phyloP scores from a whole-genome alignment of 2,888 invertebrate genomes.

The Priocnemis perturbator region DNA sequence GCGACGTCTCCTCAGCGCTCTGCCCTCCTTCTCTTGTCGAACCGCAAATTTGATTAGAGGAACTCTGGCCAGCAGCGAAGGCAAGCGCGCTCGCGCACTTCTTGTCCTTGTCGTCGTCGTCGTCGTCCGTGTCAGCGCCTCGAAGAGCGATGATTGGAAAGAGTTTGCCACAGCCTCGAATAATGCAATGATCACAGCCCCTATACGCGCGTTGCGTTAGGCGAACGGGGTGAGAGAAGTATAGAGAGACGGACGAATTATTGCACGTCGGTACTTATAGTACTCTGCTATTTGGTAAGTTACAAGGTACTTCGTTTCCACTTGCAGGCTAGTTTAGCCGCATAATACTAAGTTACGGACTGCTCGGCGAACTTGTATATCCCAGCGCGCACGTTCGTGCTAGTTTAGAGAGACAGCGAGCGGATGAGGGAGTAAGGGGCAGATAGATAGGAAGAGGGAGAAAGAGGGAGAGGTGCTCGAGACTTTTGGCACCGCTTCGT shows the following conservation, averaged over 20 bases:
- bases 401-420: too few relatives aligned
- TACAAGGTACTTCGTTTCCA: constrained; percentile 50
- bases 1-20: too few relatives aligned
- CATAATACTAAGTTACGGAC: constrained; percentile 34
- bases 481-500: constrained; percentile 3
- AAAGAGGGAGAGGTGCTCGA: not conserved
- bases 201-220: too few relatives aligned
- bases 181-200: too few relatives aligned
- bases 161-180: too few relatives aligned
- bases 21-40: not conserved
- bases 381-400: too few relatives aligned
- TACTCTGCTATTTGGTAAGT: constrained; percentile 42
- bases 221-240: too few relatives aligned
- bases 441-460: too few relatives aligned
- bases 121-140: too few relatives aligned
- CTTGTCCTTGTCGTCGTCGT: not conserved
- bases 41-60: not conserved
- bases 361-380: not conserved
- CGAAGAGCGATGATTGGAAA: too few relatives aligned
- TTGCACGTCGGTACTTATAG: constrained; percentile 2
- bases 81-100: too few relatives aligned
- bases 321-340: constrained; percentile 22
- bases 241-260: not conserved
- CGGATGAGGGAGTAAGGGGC: too few relatives aligned
- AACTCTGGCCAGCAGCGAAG: not conserved